phyloP scores from a whole-genome alignment of 2,888 invertebrate genomes.

The Eilema griseolum region DNA sequence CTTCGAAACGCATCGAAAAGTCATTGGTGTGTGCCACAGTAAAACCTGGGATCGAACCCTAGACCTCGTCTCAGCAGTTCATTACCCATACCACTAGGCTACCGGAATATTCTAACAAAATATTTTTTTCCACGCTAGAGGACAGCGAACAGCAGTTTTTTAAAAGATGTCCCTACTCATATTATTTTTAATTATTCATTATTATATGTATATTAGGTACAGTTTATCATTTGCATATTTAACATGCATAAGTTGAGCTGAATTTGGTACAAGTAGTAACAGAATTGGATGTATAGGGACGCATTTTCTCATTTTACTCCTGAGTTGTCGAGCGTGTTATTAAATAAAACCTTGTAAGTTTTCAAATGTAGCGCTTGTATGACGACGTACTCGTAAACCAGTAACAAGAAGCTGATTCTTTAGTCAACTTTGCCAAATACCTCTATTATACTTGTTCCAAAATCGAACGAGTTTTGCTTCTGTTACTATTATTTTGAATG shows the following conservation, averaged over 20 bases:
- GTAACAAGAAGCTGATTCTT: neutral
- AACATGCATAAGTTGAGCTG: neutral
- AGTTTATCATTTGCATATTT: neutral
- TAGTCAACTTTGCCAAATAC: neutral
- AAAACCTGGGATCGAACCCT: no score
- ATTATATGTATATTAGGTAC: neutral
- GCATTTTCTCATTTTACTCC: neutral
- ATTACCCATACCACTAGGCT: no score
- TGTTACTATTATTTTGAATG: neutral
- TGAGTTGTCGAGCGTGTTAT: neutral
- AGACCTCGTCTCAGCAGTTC: no score
- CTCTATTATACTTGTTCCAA: neutral
- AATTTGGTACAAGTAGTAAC: neutral
- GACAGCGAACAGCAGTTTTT: neutral
- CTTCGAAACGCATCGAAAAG: no score
- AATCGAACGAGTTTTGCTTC: neutral
- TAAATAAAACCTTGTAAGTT: constrained; percentile 1
- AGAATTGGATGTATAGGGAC: neutral
- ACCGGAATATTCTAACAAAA: neutral
- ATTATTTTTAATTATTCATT: neutral
- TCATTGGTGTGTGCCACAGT: no score
- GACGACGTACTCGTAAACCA: neutral
- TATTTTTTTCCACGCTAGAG: neutral
- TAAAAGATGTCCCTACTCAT: neutral
- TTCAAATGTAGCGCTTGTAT: neutral